Evolutionary conservation across 2,888 invertebrate genomes (phyloP), one percentile per base, ranked within the genome.

Genomic region (Trachelus troglodyta): DNA sequence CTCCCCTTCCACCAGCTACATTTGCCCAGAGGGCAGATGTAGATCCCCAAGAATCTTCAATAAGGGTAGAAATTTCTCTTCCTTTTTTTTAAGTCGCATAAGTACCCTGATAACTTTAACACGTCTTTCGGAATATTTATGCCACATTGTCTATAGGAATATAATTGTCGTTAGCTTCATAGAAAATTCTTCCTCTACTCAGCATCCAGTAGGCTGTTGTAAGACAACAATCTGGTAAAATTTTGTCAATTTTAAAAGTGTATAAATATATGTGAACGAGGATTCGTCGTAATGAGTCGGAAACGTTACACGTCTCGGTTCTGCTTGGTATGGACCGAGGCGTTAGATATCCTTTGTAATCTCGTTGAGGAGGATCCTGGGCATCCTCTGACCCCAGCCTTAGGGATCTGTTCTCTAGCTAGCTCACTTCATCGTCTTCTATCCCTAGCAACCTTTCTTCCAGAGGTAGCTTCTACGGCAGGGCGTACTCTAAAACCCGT

Each of bases 361-460:
- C 90, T 89, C 88, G 88, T 90, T 89, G 88, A 88, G 86, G 86
- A 89, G 88, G 88, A 90, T 89, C 87, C 85, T 85, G 85, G 83
- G 83, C 81, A 83, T 83, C 84, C 83, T 81, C 76, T 82, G 78
- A 76, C 82, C 79, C 73, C 56, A 69, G 76, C 69, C 68, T 79
- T 78, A 73, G 81, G 81, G 84, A 80, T 75, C 77, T 56, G 68
- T n/a, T 35, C 35, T 33, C 71, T 69, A 75, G 37, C 31, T 68
- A 87, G 84, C 84, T 81, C 79, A 9, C 56, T 56, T 56, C 56
- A 56, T 56, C 23, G 23, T 56, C 56, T 23, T 23, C 56, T 23
- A 23, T 56, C 56, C 23, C 56, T 56, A 56, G 56, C 56, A 23
- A 56, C 56, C 56, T 56, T 56, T 56, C 56, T 56, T 23, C 56